Percentiles rank a stretch among this genome's conserved stretches.
Evolutionary conservation across 2,797 vertebrate species (phyloP).

Genomic region (Gallinago stenura): DNA sequence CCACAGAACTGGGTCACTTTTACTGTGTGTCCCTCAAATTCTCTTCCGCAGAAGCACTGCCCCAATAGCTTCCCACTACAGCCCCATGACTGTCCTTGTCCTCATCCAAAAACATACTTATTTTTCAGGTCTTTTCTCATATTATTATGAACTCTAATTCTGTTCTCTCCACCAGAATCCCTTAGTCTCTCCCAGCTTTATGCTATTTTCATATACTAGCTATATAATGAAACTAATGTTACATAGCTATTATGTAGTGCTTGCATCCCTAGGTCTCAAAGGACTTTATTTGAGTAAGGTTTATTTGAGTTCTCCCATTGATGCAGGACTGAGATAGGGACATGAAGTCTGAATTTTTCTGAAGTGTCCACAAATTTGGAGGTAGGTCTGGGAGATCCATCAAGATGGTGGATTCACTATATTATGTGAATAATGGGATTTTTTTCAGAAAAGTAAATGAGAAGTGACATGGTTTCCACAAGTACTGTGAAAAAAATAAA

Average conservation of each 20-base stretch:
- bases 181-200: neutral
- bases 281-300: neutral
- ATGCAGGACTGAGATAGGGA: neutral
- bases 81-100: neutral
- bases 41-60: neutral
- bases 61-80: neutral
- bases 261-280: neutral
- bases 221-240: neutral
- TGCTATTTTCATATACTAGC: neutral
- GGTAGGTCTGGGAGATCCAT: neutral
- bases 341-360: neutral
- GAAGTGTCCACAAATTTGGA: neutral
- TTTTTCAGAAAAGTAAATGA: neutral
- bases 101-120: neutral
- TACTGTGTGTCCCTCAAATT: neutral
- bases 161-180: neutral
- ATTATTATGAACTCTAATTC: neutral
- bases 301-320: neutral
- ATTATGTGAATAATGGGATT: neutral
- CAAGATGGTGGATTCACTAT: neutral
- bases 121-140: neutral
- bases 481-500: neutral
- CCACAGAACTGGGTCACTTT: neutral
- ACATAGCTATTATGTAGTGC: neutral
- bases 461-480: neutral